Base-by-base conservation (phyloP, 1,140 invertebrate genomes). In the Hesperophylax magnus region DNA sequence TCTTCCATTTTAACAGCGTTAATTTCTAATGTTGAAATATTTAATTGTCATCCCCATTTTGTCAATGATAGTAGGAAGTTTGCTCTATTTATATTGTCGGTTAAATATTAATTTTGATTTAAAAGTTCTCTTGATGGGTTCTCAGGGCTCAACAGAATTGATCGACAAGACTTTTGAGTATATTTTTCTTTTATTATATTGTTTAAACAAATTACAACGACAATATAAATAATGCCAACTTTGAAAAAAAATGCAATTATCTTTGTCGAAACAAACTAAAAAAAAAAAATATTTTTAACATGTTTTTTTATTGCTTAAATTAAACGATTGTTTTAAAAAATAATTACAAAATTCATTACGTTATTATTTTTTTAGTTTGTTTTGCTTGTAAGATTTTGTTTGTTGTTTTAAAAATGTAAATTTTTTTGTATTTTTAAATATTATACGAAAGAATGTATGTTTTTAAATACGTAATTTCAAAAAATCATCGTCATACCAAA, bases 131-230 rank as follows among this genome's bases (percentile, higher is more conserved):
- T 81, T 75, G 27, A 71, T 84, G 81, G n/a, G 20, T 39, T 84
- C 82, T 56, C 77, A 81, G 82, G 82, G 82, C 82, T 84, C 82
- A 84, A 81, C 77, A 77, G 80, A 81, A 71, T 81, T 53, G 67
- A 81, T 79, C 61, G 58, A 84, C 61, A 34, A 76, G 54, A 77
- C 54, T 84, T 84, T 71, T 61, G 56, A 65, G 22, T 31, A 15
- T 53, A 52, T 63, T 77, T 69, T 52, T 0, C n/a, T 78, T 69
- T 9, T 54, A 24, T 54, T 54, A 54, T 14, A 47, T 47, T 47
- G 3, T 47, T 47, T 47, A 47, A 47, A 47, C 27, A 75, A 75
- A 67, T 67, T 67, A 27, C 31, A 67, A 67, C 31, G 31, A 67
- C 17, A 67, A 27, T 34, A n/a, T 2, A 17, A 67, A 14, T 47